Conservation (phyloP, 2,888 invertebrate genomes). For the Piscicola geometra region DNA sequence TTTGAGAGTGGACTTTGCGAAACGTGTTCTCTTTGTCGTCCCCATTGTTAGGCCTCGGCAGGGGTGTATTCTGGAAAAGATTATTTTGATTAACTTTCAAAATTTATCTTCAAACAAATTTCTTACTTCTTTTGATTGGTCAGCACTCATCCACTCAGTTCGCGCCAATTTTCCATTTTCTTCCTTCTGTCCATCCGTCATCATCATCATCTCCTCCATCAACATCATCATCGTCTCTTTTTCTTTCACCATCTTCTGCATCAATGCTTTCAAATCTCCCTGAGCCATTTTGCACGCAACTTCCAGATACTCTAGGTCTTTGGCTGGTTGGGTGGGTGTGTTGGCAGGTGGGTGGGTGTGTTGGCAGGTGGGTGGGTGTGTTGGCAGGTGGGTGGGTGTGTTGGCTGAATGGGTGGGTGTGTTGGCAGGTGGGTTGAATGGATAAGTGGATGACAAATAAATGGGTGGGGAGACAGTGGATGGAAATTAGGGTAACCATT, state of each 20-base stretch:
- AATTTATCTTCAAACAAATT: no score
- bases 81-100: no score
- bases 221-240: not conserved
- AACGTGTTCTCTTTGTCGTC: not conserved
- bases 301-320: slow-evolving; percentile 11
- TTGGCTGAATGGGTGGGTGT: no score
- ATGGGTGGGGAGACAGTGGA: no score
- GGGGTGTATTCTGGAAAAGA: no score
- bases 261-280: slow-evolving; percentile 11
- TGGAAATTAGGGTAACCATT: no score
- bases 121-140: slow-evolving; percentile 1
- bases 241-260: not conserved
- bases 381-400: no score
- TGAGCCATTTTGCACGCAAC: slow-evolving; percentile 6
- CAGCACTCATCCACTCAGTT: not conserved
- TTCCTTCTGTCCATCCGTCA: not conserved
- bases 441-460: no score
- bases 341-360: no score
- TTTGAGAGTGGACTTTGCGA: not conserved
- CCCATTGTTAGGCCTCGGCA: no score
- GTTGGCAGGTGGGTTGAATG: no score
- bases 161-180: not conserved
- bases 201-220: not conserved
- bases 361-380: no score
- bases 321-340: not conserved